A percentile compares a stretch with the other conserved stretches of the same genome.
Evolutionary conservation across 2,113 vertebrate genomes (phyloP).

Genomic region (Procavia capensis): DNA sequence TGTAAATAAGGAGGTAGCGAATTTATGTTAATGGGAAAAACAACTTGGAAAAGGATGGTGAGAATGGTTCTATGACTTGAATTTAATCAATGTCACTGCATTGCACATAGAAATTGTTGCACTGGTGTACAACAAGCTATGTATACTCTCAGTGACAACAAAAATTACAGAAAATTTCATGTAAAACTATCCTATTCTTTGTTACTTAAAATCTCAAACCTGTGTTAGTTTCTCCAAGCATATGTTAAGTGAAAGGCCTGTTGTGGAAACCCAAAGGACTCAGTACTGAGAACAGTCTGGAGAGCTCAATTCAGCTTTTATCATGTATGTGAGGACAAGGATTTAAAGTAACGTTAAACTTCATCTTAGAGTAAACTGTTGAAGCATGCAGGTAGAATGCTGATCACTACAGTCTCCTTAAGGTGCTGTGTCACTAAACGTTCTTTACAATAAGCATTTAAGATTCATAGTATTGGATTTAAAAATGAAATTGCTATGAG

Average conservation of each 20-base stretch:
- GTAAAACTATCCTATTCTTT: background rate
- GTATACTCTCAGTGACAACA: too few species aligned
- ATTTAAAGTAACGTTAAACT: background rate
- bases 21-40: too few species aligned
- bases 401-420: background rate
- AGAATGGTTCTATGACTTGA: too few species aligned
- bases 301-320: background rate
- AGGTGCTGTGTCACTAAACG: background rate
- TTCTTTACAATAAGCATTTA: slow-evolving; percentile 6
- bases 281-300: background rate
- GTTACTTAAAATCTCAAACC: slow-evolving; percentile 8
- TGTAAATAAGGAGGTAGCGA: too few species aligned
- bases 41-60: too few species aligned
- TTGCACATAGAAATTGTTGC: too few species aligned
- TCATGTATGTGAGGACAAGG: background rate
- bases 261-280: background rate
- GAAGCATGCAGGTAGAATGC: background rate
- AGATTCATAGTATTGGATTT: background rate
- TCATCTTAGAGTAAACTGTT: background rate
- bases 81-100: too few species aligned
- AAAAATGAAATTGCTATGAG: slow-evolving; percentile 35
- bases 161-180: background rate
- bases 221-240: background rate
- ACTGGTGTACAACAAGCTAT: too few species aligned
- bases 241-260: background rate